These are phyloP conservation scores for Papilio polytes DNA, from an alignment of 1,140 invertebrate genomes.

Conservation along the genomic window DNA sequence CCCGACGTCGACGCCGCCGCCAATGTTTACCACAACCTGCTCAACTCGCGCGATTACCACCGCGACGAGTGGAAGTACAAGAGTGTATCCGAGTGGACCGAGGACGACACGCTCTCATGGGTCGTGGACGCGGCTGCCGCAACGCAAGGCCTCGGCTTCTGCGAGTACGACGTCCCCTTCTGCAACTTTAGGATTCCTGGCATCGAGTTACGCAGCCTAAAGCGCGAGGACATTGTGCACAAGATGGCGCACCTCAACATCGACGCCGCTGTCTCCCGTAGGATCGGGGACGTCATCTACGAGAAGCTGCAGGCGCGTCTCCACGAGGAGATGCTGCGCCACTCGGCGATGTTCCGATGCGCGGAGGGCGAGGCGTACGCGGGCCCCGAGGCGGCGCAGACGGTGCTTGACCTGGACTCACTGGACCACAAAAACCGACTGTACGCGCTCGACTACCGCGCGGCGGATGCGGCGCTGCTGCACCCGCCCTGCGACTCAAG, in stretches of 20 bases:
- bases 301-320: slow-evolving; percentile 75
- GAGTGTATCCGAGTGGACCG: slow-evolving; percentile 82
- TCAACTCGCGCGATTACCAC: slow-evolving; percentile 62
- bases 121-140: slow-evolving; percentile 75
- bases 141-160: slow-evolving; percentile 70
- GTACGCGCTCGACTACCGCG: slow-evolving; percentile 64
- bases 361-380: slow-evolving; percentile 63
- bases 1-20: slow-evolving; percentile 61
- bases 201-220: slow-evolving; percentile 76
- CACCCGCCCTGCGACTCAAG: slow-evolving; percentile 64
- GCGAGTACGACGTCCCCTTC: slow-evolving; percentile 74
- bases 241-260: slow-evolving; percentile 71
- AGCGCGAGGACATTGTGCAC: slow-evolving; percentile 78
- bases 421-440: slow-evolving; percentile 61
- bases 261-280: slow-evolving; percentile 55
- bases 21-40: slow-evolving; percentile 70
- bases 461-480: slow-evolving; percentile 58
- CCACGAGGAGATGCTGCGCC: slow-evolving; percentile 68
- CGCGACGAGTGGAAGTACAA: slow-evolving; percentile 83
- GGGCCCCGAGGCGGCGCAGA: slow-evolving; percentile 59
- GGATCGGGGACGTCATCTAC: slow-evolving; percentile 78
- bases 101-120: slow-evolving; percentile 85
- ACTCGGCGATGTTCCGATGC: slow-evolving; percentile 68
- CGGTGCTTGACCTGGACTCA: slow-evolving; percentile 70
- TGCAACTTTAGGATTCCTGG: slow-evolving; percentile 82